Evolutionary conservation across 1,140 invertebrate genomes (phyloP).

Genomic region (Drosophila kurseongensis): DNA sequence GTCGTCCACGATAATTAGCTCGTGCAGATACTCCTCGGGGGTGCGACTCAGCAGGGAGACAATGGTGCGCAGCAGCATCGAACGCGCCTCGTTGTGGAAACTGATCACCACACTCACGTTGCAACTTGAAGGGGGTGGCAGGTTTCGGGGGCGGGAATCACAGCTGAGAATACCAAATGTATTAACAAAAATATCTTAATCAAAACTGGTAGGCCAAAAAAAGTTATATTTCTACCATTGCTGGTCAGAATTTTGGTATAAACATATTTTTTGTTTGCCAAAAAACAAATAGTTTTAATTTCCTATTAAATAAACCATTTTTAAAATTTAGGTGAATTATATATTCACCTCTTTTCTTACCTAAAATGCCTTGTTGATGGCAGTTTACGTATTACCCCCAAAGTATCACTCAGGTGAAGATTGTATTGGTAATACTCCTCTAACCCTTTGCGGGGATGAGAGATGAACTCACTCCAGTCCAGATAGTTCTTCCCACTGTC

Average conservation of each 20-base stretch:
- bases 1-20: constrained; percentile 98
- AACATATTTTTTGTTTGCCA: no score
- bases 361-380: constrained; percentile 52
- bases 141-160: constrained; percentile 1
- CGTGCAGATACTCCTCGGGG: constrained; percentile 90
- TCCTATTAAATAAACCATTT: no score
- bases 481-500: neutral
- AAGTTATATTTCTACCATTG: no score
- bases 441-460: constrained; percentile 10
- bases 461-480: constrained; percentile 38
- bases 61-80: constrained; percentile 89
- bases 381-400: constrained; percentile 45
- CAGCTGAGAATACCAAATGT: constrained; percentile 35
- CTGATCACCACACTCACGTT: constrained; percentile 91
- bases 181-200: no score
- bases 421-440: constrained; percentile 55
- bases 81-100: constrained; percentile 94
- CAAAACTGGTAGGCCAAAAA: no score
- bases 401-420: constrained; percentile 40
- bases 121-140: constrained; percentile 18
- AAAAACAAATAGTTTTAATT: no score
- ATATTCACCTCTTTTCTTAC: constrained; percentile 13
- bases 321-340: no score
- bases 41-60: constrained; percentile 93
- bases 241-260: no score